These are phyloP conservation scores for Dendrolimus houi DNA, from an alignment of 2,888 invertebrate genomes.

Conservation along the genomic window DNA sequence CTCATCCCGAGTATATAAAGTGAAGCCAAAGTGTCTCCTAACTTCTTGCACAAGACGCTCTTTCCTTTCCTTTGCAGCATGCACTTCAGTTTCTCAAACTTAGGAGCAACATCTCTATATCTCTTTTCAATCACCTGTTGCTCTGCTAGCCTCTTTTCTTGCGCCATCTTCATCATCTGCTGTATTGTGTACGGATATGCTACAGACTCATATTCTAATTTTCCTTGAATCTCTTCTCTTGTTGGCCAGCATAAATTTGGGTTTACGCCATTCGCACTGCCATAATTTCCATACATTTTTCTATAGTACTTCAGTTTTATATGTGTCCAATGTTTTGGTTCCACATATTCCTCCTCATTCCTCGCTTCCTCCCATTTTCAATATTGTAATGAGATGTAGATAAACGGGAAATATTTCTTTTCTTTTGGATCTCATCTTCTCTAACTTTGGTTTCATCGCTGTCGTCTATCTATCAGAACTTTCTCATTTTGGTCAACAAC, in stretches of 20 bases:
- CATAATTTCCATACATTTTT: conserved; percentile 84
- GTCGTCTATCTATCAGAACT: conserved; percentile 47
- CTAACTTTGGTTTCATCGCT: conserved; percentile 62
- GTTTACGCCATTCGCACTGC: conserved; percentile 81
- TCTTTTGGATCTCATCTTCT: conserved; percentile 72
- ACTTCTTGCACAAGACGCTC: conserved; percentile 92
- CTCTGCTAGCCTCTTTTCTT: conserved; percentile 59
- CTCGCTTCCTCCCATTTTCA: conserved; percentile 77
- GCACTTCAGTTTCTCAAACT: conserved; percentile 78
- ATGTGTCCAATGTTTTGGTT: conserved; percentile 76
- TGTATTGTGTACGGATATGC: conserved; percentile 81
- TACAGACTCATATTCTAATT: conserved; percentile 81
- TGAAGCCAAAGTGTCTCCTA: conserved; percentile 90
- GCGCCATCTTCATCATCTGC: conserved; percentile 78
- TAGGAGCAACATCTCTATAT: conserved; percentile 78
- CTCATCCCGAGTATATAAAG: conserved; percentile 87
- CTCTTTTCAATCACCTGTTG: conserved; percentile 62
- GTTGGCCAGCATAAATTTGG: conserved; percentile 88
- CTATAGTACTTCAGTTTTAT: conserved; percentile 82
- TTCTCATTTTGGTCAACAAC: conserved; percentile 45
- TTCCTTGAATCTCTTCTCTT: conserved; percentile 77
- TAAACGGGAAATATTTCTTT: conserved; percentile 83
- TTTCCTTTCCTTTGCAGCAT: conserved; percentile 80
- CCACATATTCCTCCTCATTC: too few species aligned
- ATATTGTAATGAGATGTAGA: conserved; percentile 75